A percentile compares a stretch with the other conserved stretches of the same genome.
phyloP scores from a whole-genome alignment of 2,797 vertebrate species.

The Alosa sapidissima region DNA sequence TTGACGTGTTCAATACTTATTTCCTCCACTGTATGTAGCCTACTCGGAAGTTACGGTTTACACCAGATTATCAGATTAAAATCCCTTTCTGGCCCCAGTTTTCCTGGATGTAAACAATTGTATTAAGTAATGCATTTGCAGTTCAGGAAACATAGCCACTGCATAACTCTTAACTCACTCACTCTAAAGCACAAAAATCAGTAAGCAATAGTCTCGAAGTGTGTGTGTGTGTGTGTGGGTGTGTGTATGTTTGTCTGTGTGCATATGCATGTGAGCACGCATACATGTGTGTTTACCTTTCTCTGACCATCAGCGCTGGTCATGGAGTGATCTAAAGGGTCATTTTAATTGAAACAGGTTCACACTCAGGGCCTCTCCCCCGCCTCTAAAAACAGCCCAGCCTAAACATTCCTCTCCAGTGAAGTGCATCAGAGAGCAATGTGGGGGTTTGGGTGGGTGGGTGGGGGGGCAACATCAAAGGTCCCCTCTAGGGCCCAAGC shows the following conservation, averaged over 20 bases:
- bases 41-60: too few relatives aligned
- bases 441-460: not conserved
- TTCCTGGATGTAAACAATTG: not conserved
- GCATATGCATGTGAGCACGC: not conserved
- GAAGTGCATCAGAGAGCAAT: constrained; percentile 8
- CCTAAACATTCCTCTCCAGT: constrained; percentile 42
- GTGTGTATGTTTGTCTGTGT: constrained; percentile 18
- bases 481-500: not conserved
- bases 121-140: not conserved
- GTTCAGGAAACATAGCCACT: not conserved
- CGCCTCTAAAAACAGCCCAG: constrained; percentile 37
- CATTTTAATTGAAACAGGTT: constrained; percentile 41
- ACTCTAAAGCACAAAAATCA: not conserved
- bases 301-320: constrained; percentile 15
- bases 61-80: too few relatives aligned
- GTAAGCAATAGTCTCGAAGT: not conserved
- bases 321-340: constrained; percentile 26
- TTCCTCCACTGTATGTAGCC: too few relatives aligned
- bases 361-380: constrained; percentile 13
- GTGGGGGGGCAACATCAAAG: constrained; percentile 25
- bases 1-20: too few relatives aligned
- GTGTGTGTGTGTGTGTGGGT: constrained; percentile 26
- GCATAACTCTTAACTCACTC: not conserved
- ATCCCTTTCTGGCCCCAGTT: not conserved
- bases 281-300: not conserved